phyloP scores from a whole-genome alignment of 1,140 invertebrate species.

The Lamellibrachia luymesi region DNA sequence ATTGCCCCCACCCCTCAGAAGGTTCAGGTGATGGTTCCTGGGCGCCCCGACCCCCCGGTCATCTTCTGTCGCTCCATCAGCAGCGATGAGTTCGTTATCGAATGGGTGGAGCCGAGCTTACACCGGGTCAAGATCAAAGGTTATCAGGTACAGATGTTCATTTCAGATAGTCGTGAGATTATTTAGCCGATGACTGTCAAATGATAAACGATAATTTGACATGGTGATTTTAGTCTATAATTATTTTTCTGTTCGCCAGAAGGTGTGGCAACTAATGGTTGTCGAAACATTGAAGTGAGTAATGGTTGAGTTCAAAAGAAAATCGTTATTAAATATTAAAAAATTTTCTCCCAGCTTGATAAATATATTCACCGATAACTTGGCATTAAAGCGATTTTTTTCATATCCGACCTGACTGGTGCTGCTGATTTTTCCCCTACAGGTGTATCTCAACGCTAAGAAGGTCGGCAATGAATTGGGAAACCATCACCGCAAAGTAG shows the following conservation, averaged over 20 bases:
- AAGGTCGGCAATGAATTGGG: conserved; percentile 52
- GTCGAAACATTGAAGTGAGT: too few relatives aligned
- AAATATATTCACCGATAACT: background rate
- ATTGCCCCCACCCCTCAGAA: conserved; percentile 37
- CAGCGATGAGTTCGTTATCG: conserved; percentile 51
- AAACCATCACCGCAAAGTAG: conserved; percentile 50
- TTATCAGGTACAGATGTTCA: conserved; percentile 46
- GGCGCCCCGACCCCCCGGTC: conserved; percentile 52
- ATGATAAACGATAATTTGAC: too few relatives aligned
- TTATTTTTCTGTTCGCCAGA: conserved; percentile 2
- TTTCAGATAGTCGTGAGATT: background rate
- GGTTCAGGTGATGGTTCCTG: conserved; percentile 52
- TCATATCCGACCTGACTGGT: background rate
- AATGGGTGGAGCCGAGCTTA: conserved; percentile 54
- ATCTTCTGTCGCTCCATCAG: conserved; percentile 50
- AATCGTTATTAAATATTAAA: too few relatives aligned
- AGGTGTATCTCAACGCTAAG: conserved; percentile 48
- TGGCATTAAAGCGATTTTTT: background rate
- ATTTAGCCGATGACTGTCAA: background rate
- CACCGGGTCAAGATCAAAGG: conserved; percentile 51
- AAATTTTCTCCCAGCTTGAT: background rate
- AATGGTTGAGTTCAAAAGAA: too few relatives aligned
- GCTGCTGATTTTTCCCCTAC: background rate
- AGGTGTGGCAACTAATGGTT: conserved; percentile 36
- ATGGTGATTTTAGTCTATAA: too few relatives aligned